These are phyloP conservation scores for Drosophila setosimentum DNA, from an alignment of 2,888 invertebrate genomes.

Conservation along the genomic window DNA sequence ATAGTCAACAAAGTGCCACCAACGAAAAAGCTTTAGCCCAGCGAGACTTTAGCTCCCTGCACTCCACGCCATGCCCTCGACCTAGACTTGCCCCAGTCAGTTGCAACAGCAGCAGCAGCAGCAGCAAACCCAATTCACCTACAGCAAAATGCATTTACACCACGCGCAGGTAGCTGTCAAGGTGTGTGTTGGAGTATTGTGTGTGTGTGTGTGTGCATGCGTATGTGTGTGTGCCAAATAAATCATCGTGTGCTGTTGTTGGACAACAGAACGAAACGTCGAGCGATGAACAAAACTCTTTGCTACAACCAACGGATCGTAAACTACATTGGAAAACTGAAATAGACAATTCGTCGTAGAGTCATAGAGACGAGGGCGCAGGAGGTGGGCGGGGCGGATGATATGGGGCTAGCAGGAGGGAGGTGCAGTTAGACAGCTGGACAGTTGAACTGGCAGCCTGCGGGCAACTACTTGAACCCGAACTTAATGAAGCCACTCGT, in stretches of 20 bases:
- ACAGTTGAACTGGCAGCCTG: conserved; percentile 73
- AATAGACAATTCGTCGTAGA: conserved; percentile 72
- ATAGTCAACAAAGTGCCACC: conserved; percentile 78
- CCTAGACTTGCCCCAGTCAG: conserved; percentile 16
- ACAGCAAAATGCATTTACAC: conserved; percentile 72
- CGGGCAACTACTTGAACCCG: conserved; percentile 74
- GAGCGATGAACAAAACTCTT: conserved; percentile 58
- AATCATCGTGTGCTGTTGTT: conserved; percentile 73
- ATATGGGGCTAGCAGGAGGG: not conserved
- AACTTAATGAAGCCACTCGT: conserved; percentile 74
- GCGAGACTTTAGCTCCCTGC: conserved; percentile 34
- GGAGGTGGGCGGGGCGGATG: not conserved
- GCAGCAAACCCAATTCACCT: conserved; percentile 62
- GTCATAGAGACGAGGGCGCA: conserved; percentile 3
- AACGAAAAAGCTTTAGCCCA: conserved; percentile 70
- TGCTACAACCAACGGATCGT: conserved; percentile 59
- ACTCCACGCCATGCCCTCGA: not conserved
- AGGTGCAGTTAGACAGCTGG: conserved; percentile 47
- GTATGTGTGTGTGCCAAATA: conserved; percentile 77
- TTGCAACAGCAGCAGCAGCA: conserved; percentile 43
- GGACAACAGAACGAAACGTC: conserved; percentile 53
- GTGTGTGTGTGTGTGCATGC: conserved; percentile 45
- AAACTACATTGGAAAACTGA: conserved; percentile 79
- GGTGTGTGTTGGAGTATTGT: conserved; percentile 7
- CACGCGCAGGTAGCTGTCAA: conserved; percentile 55